Base-by-base conservation (phyloP, 92 coral and sea anemone genomes). In the Muricea muricata region DNA sequence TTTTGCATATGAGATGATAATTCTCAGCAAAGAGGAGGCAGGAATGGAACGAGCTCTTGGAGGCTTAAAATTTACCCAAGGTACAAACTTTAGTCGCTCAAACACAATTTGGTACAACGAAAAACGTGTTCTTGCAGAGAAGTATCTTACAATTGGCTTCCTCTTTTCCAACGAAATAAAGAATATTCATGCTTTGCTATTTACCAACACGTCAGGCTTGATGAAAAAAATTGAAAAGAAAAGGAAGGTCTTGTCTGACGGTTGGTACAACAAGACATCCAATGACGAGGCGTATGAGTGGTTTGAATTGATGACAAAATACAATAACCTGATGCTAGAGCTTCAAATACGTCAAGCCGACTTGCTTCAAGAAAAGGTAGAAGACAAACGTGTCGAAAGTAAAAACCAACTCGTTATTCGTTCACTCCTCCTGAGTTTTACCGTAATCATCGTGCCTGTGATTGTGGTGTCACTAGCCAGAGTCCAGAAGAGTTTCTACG, bases 21-120 rank as follows among this genome's bases (percentile, higher is more conserved):
- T 76, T 3, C 81, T 47, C 40, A 76, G 81, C 67, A 76, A 76
- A 32, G 81, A 76, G 35, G 81, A 76, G 46, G 67, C 81, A 15
- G 67, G 67, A 4, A n/a, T 76, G 81, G 81, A 76, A 35, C 56
- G 46, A 50, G 81, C 81, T 8, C 81, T 76, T 54, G 81, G 81
- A 14, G 81, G 66, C 4, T 15, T 76, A 26, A 9, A 50, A 11
- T 75, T 48, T 23, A 25, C 33, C 3, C 40, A 75, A 32, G 66
- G 66, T 0, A 75, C 17, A 2, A 75, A 75, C 28, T 25, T 52
- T 37, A 25, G 41, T 15, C 20, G 7, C 0, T 4, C 12, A 25
- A 48, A 50, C 66, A 10, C 46, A 10, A 21, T 25, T 2, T 75
- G 81, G 81, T 75, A 75, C 46, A 48, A 75, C 29, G 66, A 48